Percentiles rank a stretch among this genome's conserved stretches.
Evolutionary conservation across 2,113 vertebrate genomes (phyloP).

Genomic region (Micronisus gabar): DNA sequence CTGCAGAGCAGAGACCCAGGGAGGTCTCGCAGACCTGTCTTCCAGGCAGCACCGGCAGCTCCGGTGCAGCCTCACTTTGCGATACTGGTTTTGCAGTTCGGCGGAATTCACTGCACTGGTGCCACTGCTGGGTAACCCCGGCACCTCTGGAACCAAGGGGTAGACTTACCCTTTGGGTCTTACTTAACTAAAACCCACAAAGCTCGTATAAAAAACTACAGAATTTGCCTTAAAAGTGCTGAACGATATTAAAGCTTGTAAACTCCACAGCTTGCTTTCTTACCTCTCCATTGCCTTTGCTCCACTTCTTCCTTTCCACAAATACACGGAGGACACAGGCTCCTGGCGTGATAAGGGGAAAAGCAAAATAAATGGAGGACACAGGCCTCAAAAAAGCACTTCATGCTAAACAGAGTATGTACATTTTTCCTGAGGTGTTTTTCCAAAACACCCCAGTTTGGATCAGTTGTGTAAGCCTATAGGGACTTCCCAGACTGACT

Average conservation of each 20-base stretch:
- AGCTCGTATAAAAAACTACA: neutral
- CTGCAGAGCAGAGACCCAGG: neutral
- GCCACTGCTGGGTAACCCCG: neutral
- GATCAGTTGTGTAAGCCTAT: neutral
- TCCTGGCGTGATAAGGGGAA: neutral
- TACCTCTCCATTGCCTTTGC: neutral
- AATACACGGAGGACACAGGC: neutral
- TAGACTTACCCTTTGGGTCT: neutral
- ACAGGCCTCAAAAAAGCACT: neutral
- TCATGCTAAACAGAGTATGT: neutral
- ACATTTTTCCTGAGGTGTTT: neutral
- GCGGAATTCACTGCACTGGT: neutral
- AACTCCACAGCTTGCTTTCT: neutral
- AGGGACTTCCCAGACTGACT: neutral
- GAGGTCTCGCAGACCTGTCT: neutral
- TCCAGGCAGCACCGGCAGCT: neutral
- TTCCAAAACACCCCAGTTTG: too few species aligned
- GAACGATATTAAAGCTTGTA: neutral
- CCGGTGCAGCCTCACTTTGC: fast-evolving
- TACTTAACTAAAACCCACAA: neutral
- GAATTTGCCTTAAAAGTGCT: neutral
- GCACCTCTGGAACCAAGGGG: neutral
- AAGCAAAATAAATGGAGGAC: neutral
- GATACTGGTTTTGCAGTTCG: fast-evolving
- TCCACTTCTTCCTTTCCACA: neutral